phyloP scores from a whole-genome alignment of 1,140 invertebrate genomes.

The Trigoniulus corallinus region DNA sequence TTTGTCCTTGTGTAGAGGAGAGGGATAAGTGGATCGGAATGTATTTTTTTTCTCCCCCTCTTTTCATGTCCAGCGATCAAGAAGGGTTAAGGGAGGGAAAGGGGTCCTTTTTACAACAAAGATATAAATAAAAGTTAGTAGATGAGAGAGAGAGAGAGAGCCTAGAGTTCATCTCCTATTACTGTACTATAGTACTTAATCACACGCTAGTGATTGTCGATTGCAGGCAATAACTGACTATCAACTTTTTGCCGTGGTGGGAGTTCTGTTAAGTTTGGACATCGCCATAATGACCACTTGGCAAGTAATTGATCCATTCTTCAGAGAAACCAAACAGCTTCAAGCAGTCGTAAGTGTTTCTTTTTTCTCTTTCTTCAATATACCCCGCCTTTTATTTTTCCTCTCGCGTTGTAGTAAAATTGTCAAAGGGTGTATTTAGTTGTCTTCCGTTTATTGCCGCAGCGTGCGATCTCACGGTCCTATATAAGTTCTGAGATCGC shows the following conservation, averaged over 20 bases:
- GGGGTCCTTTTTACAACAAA: too few relatives aligned
- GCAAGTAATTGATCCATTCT: conserved; percentile 94
- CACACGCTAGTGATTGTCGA: too few relatives aligned
- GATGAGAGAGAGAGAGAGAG: too few relatives aligned
- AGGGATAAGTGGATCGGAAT: not conserved
- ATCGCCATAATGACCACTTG: conserved; percentile 90
- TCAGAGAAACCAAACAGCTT: conserved; percentile 71
- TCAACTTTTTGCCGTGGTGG: conserved; percentile 93
- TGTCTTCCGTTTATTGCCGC: too few relatives aligned
- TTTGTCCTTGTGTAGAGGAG: not conserved
- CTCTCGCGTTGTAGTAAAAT: not conserved
- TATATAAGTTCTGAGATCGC: too few relatives aligned
- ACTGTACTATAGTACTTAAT: too few relatives aligned
- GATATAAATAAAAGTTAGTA: too few relatives aligned
- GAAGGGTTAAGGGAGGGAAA: too few relatives aligned
- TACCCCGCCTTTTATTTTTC: conserved; percentile 4
- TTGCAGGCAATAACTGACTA: conserved; percentile 88
- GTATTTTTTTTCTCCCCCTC: not conserved
- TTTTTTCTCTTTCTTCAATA: conserved; percentile 14
- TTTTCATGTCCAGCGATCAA: not conserved
- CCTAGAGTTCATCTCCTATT: too few relatives aligned
- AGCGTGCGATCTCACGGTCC: too few relatives aligned
- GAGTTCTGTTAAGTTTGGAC: conserved; percentile 74
- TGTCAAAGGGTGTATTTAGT: too few relatives aligned
- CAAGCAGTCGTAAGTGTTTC: conserved; percentile 57